phyloP scores from a whole-genome alignment of 2,113 vertebrate species.

The Eptesicus fuscus region DNA sequence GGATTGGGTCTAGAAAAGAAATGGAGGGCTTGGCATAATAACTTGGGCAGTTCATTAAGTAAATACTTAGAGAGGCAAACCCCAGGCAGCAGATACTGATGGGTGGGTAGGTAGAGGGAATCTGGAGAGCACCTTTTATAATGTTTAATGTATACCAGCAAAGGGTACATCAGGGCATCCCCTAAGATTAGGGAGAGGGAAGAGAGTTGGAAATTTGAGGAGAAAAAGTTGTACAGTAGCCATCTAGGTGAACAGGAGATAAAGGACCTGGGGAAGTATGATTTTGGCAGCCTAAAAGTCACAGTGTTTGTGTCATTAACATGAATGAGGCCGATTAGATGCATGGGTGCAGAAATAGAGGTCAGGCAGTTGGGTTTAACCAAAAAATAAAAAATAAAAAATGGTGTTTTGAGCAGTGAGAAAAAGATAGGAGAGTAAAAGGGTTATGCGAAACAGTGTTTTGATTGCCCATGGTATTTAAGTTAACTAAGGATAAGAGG shows the following conservation, averaged over 20 bases:
- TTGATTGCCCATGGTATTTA: not conserved
- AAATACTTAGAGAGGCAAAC: not conserved
- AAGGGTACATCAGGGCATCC: not conserved
- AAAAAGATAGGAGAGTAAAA: not conserved
- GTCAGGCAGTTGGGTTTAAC: not conserved
- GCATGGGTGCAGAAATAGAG: not conserved
- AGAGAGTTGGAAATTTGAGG: not conserved
- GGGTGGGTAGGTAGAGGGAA: accelerated
- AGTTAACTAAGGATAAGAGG: not conserved
- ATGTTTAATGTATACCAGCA: not conserved
- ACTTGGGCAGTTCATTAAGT: not conserved
- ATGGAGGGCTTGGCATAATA: not conserved
- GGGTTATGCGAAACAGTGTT: not conserved
- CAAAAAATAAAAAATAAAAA: not conserved
- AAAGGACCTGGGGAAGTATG: not conserved
- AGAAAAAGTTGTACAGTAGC: not conserved
- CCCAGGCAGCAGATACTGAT: accelerated
- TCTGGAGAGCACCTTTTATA: not conserved
- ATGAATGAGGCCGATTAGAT: not conserved
- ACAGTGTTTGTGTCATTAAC: not conserved
- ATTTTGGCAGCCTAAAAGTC: not conserved
- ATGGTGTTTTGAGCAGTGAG: not conserved
- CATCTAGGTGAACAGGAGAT: not conserved
- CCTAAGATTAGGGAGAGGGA: not conserved
- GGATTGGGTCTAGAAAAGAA: not conserved